phyloP scores from a whole-genome alignment of 2,888 invertebrate species.

The Temnothorax rugatulus region DNA sequence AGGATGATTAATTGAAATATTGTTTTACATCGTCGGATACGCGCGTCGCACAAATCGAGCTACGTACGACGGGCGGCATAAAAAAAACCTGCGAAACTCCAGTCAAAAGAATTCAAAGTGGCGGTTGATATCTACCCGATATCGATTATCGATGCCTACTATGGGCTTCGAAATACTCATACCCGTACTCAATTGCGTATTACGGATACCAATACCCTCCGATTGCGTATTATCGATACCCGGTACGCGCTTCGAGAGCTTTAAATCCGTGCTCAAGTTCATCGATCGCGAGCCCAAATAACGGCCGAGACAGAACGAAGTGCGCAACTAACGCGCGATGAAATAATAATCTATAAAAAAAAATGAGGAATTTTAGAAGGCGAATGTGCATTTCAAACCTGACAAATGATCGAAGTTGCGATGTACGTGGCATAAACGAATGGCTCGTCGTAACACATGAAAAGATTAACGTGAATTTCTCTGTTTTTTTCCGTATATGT shows the following conservation, averaged over 20 bases:
- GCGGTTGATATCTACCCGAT: slow-evolving; percentile 49
- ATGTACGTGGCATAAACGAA: background rate
- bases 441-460: background rate
- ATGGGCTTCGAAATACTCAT: slow-evolving; percentile 42
- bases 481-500: background rate
- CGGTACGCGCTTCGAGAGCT: slow-evolving; percentile 49
- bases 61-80: background rate
- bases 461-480: background rate
- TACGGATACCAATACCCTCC: slow-evolving; percentile 47
- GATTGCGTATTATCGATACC: slow-evolving; percentile 49
- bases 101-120: slow-evolving; percentile 54
- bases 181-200: slow-evolving; percentile 51
- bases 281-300: slow-evolving; percentile 43
- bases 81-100: slow-evolving; percentile 34
- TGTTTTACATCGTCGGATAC: slow-evolving; percentile 40
- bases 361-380: slow-evolving; percentile 57
- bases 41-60: slow-evolving; percentile 30
- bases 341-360: slow-evolving; percentile 60
- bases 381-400: background rate
- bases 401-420: background rate
- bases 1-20: slow-evolving; percentile 50
- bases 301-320: slow-evolving; percentile 18
- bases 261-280: slow-evolving; percentile 51
- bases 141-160: slow-evolving; percentile 53
- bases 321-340: slow-evolving; percentile 57